A percentile compares a stretch with the other conserved stretches of the same genome.
Evolutionary conservation across 2,113 vertebrate genomes (phyloP).

Genomic region (Glaucomys volans): DNA sequence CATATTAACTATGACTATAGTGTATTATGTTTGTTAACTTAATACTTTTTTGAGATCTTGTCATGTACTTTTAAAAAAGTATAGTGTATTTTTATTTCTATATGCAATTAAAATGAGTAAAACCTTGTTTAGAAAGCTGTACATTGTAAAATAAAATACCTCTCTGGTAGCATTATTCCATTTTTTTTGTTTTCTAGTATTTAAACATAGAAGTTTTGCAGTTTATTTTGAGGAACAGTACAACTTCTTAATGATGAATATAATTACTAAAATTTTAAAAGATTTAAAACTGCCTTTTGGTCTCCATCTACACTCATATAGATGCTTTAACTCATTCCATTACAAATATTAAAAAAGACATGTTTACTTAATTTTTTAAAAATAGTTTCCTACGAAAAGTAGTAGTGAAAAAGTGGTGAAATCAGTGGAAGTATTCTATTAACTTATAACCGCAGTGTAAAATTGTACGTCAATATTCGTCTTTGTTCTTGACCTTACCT

Average conservation of each 20-base stretch:
- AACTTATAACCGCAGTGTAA: not conserved
- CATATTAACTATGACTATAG: not conserved
- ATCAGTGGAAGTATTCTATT: not conserved
- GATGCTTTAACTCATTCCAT: not conserved
- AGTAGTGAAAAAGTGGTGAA: not conserved
- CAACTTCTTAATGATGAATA: not conserved
- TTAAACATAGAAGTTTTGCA: not conserved
- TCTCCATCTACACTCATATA: not conserved
- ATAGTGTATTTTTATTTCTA: not conserved
- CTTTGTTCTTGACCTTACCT: not conserved
- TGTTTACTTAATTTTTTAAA: not conserved
- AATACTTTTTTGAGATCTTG: not conserved
- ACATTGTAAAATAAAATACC: not conserved
- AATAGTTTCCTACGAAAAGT: not conserved
- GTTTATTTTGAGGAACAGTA: not conserved
- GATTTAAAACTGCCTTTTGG: not conserved
- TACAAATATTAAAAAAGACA: not conserved
- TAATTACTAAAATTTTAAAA: not conserved
- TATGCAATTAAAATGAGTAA: not conserved
- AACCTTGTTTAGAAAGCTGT: not conserved
- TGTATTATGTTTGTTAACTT: not conserved
- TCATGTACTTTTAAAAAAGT: not conserved
- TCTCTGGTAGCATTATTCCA: not conserved
- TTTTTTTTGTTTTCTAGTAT: not conserved
- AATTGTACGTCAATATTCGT: not conserved